Percentiles rank a stretch among this genome's conserved stretches.
Conservation (phyloP, 1,140 invertebrate species). For the Cardiocondyla obscurior region DNA sequence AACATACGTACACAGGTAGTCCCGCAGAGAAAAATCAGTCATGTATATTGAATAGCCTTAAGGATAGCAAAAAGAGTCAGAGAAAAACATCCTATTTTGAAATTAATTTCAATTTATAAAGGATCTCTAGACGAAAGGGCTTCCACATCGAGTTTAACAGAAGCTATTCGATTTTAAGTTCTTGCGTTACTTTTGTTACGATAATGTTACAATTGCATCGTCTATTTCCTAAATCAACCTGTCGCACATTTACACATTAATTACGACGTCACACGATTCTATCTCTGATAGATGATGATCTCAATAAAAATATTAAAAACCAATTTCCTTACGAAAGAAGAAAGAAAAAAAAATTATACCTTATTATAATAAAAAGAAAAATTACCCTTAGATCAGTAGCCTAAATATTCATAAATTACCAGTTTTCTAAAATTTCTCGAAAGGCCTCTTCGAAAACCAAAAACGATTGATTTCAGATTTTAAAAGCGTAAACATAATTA, state of each 20-base stretch:
- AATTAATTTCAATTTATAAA: background rate
- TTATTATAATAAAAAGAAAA: background rate
- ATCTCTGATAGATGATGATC: background rate
- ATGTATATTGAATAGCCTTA: conserved; percentile 17
- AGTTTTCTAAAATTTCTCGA: background rate
- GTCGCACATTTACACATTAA: background rate
- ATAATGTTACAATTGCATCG: background rate
- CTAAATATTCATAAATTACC: background rate
- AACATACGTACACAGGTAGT: background rate
- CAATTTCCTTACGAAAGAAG: background rate
- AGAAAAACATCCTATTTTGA: background rate
- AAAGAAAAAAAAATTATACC: background rate
- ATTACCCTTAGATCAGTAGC: background rate
- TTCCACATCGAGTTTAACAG: background rate
- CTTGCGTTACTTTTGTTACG: background rate
- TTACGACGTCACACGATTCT: background rate
- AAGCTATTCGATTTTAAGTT: background rate
- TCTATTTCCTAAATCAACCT: background rate
- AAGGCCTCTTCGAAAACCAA: background rate
- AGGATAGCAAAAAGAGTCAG: conserved; percentile 19
- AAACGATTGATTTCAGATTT: background rate
- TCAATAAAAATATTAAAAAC: background rate
- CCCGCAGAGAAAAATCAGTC: background rate
- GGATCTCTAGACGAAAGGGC: background rate
- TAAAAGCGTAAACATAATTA: background rate